Evolutionary conservation across 2,797 vertebrate species (phyloP).

Genomic region (Bradypodion ventrale): DNA sequence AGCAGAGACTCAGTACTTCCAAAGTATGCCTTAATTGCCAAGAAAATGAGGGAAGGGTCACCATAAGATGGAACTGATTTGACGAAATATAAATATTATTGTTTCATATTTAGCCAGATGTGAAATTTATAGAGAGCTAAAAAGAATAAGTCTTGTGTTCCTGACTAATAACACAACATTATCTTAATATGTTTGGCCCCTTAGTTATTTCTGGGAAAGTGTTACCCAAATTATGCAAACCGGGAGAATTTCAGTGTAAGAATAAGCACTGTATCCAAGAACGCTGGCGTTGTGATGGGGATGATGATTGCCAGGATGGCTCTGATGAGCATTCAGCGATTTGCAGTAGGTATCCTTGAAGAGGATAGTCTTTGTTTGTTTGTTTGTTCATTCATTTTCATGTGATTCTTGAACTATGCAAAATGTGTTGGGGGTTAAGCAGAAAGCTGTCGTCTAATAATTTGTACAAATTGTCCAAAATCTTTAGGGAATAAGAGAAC

Average conservation of each 20-base stretch:
- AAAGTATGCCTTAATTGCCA: too few species aligned
- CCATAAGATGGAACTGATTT: too few species aligned
- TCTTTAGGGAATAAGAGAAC: background rate
- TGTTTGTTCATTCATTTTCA: background rate
- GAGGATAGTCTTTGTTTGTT: rapidly evolving
- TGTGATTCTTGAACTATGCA: background rate
- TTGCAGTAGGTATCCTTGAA: conserved; percentile 84
- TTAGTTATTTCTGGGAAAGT: conserved; percentile 77
- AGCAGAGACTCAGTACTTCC: too few species aligned
- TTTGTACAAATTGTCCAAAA: background rate
- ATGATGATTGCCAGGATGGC: conserved; percentile 96
- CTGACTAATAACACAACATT: background rate
- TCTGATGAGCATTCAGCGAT: conserved; percentile 87
- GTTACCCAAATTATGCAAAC: conserved; percentile 84
- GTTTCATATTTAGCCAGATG: background rate
- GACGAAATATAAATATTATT: too few species aligned
- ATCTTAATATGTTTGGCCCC: background rate
- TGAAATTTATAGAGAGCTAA: rapidly evolving
- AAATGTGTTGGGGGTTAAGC: background rate
- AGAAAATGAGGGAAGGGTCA: too few species aligned
- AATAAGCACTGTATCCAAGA: conserved; percentile 94
- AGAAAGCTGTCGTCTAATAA: background rate
- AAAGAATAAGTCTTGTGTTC: background rate
- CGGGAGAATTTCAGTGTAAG: conserved; percentile 90
- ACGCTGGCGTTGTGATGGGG: conserved; percentile 93